A percentile compares a stretch with the other conserved stretches of the same genome.
phyloP scores from a whole-genome alignment of 2,797 vertebrate species.

The Delichon dasypus region DNA sequence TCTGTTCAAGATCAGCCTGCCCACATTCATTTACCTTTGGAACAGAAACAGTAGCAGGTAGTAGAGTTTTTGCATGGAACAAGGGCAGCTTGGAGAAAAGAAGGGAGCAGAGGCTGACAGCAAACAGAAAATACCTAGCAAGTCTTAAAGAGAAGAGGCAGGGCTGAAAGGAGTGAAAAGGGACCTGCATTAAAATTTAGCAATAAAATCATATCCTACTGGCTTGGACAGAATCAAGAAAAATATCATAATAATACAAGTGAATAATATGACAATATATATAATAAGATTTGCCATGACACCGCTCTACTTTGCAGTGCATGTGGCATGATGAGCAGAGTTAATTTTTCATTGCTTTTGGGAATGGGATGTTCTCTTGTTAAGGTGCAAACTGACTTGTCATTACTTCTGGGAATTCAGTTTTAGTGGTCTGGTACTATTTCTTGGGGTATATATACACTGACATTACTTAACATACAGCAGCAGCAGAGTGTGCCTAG shows the following conservation, averaged over 20 bases:
- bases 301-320: neutral
- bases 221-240: neutral
- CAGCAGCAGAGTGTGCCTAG: neutral
- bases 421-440: neutral
- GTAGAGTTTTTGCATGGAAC: neutral
- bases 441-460: neutral
- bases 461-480: neutral
- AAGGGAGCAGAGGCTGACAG: neutral
- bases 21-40: neutral
- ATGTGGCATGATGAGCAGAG: neutral
- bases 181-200: neutral
- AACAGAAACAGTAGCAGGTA: neutral
- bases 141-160: neutral
- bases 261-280: neutral
- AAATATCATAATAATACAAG: neutral
- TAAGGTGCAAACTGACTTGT: slow-evolving; percentile 5
- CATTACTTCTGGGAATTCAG: neutral
- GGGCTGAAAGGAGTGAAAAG: neutral
- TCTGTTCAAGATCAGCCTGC: neutral
- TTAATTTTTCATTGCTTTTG: slow-evolving; percentile 6
- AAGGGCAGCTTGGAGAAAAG: neutral
- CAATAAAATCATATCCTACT: neutral
- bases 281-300: neutral
- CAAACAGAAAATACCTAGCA: neutral
- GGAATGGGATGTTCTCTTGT: neutral